Base-by-base conservation (phyloP, 2,888 invertebrate genomes). In the Pandemis heparana region DNA sequence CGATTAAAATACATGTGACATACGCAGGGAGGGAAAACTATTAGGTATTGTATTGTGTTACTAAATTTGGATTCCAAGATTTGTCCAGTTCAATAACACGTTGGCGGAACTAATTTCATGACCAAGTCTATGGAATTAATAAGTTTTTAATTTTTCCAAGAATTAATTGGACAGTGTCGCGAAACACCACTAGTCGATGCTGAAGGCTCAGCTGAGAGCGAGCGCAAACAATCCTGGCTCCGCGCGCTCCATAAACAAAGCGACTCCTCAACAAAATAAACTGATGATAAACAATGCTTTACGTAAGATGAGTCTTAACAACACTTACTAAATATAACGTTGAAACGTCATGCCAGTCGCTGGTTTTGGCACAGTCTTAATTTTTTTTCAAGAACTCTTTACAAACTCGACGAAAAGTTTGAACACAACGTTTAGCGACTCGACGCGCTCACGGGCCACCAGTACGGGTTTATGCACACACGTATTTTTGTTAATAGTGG, bases 291-390 rank as follows among this genome's bases (percentile, higher is more conserved):
- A 65, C 46, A 61, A 41, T 23, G n/a, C 48, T 69, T 69, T 69
- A 69, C 73, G 59, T 69, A 73, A 59, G 39, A 51, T 14, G 14
- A 59, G 18, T 66, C 38, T 60, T 53, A 46, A 62, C 65, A 67
- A 63, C 62, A 69, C 68, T 69, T 14, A 73, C 73, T 73, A 73
- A 69, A 69, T 68, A 73, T 73, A 73, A 73, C 73, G 48, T 39
- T 23, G 48, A 39, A 64, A 32, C 68, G 73, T 73, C 73, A 69
- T 73, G 63, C 48, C 38, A 14, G 14, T 46, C 38, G 63, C 48
- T 64, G 41, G 48, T 59, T 69, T 69, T 73, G 64, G 68, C 73
- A 73, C 73, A 46, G 68, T 4, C n/a, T 56, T 65, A 9, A 59
- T 43, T 16, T 66, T 43, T 41, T 64, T 62, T 67, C 39, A 32